Conservation (phyloP, 2,797 vertebrate species). For the Aythya fuligula region DNA sequence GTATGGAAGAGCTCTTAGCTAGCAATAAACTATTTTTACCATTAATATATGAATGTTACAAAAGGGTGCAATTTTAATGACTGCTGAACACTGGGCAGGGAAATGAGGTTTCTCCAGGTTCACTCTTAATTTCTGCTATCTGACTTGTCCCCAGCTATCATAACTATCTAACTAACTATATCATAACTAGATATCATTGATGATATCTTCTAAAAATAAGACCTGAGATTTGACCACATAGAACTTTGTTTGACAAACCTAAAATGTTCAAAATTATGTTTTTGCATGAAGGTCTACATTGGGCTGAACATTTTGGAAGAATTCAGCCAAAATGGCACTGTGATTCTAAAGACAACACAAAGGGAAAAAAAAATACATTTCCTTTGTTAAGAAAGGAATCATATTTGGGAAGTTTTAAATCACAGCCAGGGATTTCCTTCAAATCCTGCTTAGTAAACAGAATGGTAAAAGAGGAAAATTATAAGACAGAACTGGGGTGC, state of each 20-base stretch:
- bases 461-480: background rate
- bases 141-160: background rate
- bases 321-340: background rate
- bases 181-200: background rate
- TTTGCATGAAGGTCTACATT: background rate
- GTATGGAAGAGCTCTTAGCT: background rate
- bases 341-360: background rate
- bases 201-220: background rate
- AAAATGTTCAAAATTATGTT: rapidly evolving
- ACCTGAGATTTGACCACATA: background rate
- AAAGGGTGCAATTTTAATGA: background rate
- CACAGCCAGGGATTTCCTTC: background rate
- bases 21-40: background rate
- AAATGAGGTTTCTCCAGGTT: background rate
- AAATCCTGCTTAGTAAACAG: background rate
- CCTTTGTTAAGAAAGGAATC: background rate
- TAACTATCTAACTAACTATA: background rate
- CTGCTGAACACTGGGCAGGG: background rate
- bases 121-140: background rate
- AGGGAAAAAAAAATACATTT: background rate
- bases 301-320: background rate
- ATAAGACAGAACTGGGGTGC: background rate
- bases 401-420: background rate
- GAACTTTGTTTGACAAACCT: background rate
- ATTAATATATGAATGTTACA: background rate